phyloP scores from a whole-genome alignment of 2,888 invertebrate genomes.

The Argyresthia goedartella region DNA sequence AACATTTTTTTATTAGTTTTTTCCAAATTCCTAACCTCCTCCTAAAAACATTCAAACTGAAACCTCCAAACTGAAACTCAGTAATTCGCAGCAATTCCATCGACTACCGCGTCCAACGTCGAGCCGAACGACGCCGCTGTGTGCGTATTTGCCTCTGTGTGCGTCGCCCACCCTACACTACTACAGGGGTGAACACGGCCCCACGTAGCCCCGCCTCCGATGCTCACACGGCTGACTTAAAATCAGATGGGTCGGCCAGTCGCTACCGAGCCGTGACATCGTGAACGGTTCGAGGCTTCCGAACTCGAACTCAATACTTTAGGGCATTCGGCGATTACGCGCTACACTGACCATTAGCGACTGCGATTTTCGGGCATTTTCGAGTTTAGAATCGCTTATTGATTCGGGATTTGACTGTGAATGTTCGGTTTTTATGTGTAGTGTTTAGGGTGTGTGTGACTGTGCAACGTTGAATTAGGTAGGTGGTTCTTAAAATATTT shows the following conservation, averaged over 20 bases:
- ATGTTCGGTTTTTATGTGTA: conserved; percentile 4
- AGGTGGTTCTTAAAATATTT: conserved; percentile 14
- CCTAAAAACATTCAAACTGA: background rate
- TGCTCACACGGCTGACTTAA: conserved; percentile 71
- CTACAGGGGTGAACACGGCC: conserved; percentile 31
- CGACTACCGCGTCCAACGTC: conserved; percentile 9
- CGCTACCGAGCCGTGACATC: conserved; percentile 67
- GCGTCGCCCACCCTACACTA: conserved; percentile 38
- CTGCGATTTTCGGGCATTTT: conserved; percentile 11
- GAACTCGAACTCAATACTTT: conserved; percentile 47
- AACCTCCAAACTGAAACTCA: background rate
- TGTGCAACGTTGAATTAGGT: conserved; percentile 17
- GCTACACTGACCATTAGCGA: conserved; percentile 52
- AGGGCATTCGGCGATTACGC: conserved; percentile 61
- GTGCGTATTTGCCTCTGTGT: conserved; percentile 37
- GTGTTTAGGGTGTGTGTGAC: conserved; percentile 31
- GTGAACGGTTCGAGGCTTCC: conserved; percentile 64
- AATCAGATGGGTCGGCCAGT: conserved; percentile 70
- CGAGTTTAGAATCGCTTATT: background rate
- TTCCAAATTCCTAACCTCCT: no score
- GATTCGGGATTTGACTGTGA: conserved; percentile 2
- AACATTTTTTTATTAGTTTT: no score
- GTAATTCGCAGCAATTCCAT: conserved; percentile 2
- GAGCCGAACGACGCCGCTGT: conserved; percentile 35
- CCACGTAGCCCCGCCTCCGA: conserved; percentile 46